phyloP scores from a whole-genome alignment of 2,888 invertebrate genomes.

The Mimachlamys varia region DNA sequence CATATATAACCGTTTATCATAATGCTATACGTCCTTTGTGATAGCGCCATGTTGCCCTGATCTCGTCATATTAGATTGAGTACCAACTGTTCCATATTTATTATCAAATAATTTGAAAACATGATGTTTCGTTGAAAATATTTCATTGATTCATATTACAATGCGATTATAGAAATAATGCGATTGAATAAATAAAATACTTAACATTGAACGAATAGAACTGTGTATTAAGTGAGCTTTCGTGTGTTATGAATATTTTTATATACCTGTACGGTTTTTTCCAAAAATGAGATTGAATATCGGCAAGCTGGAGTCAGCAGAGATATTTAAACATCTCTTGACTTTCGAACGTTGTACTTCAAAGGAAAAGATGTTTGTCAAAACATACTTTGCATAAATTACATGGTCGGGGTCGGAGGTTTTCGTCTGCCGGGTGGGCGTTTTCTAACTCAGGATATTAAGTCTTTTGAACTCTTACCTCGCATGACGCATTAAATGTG shows the following conservation, averaged over 20 bases:
- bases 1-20: too few species aligned
- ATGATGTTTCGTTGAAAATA: conserved; percentile 42
- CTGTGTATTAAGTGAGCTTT: background rate
- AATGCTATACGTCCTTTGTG: background rate
- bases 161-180: conserved; percentile 10
- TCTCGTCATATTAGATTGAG: conserved; percentile 48
- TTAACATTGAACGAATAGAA: background rate
- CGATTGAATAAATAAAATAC: background rate
- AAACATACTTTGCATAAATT: conserved; percentile 17
- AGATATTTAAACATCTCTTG: background rate
- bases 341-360: background rate
- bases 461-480: conserved; percentile 21
- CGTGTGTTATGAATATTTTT: background rate
- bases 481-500: background rate
- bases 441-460: background rate
- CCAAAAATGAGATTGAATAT: background rate
- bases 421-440: background rate
- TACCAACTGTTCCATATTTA: conserved; percentile 48
- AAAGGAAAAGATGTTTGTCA: background rate
- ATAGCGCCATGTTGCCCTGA: background rate
- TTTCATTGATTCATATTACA: conserved; percentile 6
- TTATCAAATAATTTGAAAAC: conserved; percentile 49
- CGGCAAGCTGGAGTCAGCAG: background rate
- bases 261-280: background rate
- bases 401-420: background rate